Percentiles rank a stretch among this genome's conserved stretches.
phyloP scores from a whole-genome alignment of 2,888 invertebrate genomes.

The Eilema griseolum region DNA sequence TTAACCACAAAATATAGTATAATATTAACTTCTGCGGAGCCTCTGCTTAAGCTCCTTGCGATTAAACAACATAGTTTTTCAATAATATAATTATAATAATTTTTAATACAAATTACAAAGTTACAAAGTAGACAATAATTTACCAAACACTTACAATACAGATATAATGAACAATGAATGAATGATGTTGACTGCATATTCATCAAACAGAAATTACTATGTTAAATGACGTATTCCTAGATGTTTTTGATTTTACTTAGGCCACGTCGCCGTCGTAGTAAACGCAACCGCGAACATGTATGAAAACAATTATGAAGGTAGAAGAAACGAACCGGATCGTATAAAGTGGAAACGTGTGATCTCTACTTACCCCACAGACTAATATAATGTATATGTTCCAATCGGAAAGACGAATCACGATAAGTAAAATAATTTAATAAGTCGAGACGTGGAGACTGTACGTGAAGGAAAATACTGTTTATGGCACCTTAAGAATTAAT shows the following conservation, averaged over 20 bases:
- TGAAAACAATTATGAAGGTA: not conserved
- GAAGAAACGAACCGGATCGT: not conserved
- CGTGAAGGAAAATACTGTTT: not conserved
- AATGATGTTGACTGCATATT: not conserved
- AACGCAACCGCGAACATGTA: not conserved
- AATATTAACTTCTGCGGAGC: not conserved
- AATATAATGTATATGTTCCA: too few relatives aligned
- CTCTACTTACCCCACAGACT: not conserved
- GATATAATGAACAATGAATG: not conserved
- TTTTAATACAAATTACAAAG: not conserved
- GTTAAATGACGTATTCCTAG: not conserved
- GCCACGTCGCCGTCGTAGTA: too few relatives aligned
- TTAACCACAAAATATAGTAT: not conserved
- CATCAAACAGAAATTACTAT: not conserved
- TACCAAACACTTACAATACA: not conserved
- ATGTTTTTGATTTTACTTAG: not conserved
- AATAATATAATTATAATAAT: not conserved
- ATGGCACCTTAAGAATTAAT: slow-evolving; percentile 4
- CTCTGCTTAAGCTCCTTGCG: not conserved
- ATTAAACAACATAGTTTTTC: not conserved
- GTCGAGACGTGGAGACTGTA: too few relatives aligned
- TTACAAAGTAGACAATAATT: not conserved
- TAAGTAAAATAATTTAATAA: too few relatives aligned
- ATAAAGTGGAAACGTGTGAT: not conserved
- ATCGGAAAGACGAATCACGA: not conserved